A percentile compares a stretch with the other conserved stretches of the same genome.
Conservation (phyloP, 2,113 vertebrate species). For the Cyprinus carpio region DNA sequence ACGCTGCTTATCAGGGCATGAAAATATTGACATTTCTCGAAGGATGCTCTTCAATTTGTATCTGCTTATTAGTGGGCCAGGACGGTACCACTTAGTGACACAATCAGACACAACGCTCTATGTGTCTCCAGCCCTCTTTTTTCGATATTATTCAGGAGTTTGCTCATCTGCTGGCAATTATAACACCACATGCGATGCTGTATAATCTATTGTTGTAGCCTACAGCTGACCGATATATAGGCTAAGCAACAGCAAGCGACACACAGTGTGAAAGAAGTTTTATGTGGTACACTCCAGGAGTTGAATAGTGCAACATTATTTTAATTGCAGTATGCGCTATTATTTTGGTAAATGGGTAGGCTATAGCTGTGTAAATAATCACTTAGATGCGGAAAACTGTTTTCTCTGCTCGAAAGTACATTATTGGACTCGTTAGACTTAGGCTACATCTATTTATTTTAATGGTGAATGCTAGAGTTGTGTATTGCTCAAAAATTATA, state of each 20-base stretch:
- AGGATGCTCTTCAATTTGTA: constrained; percentile 76
- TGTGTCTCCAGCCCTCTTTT: background rate
- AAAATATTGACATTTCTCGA: constrained; percentile 83
- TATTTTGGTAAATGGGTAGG: background rate
- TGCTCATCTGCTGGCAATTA: background rate
- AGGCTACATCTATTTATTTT: background rate
- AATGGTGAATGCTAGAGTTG: background rate
- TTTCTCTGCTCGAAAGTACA: no score
- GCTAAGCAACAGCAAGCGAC: background rate
- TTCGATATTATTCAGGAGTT: background rate
- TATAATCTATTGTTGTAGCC: background rate
- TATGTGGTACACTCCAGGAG: background rate
- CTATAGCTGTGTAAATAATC: background rate
- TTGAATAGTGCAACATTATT: background rate
- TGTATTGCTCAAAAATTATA: background rate
- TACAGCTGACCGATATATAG: background rate
- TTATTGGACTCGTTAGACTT: no score
- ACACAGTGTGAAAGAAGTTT: background rate
- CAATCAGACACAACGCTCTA: constrained; percentile 45
- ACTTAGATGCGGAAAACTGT: no score
- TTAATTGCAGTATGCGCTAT: background rate
- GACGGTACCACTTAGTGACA: constrained; percentile 75
- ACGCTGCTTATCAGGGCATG: constrained; percentile 77
- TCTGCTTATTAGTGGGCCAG: constrained; percentile 77
- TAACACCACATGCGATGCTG: no score